Percentiles rank a stretch among this genome's conserved stretches.
Evolutionary conservation across 2,113 vertebrate species (phyloP).

Genomic region (Rallus limicola): DNA sequence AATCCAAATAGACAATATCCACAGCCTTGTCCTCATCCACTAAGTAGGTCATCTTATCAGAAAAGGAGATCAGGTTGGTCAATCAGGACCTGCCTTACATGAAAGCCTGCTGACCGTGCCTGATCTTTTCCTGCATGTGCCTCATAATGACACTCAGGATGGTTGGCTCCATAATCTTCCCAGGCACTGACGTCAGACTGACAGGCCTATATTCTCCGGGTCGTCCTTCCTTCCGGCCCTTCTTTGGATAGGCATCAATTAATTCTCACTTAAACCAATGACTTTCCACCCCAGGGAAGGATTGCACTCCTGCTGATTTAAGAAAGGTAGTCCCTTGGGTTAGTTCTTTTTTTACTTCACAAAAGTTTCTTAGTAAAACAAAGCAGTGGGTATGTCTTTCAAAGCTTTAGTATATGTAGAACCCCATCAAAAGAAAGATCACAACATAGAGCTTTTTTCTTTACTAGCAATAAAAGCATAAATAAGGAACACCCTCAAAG

Average conservation of each 20-base stretch:
- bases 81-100: no score
- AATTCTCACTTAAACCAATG: not conserved
- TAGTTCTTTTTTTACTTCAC: not conserved
- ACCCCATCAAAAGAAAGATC: not conserved
- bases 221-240: no score
- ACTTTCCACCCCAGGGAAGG: not conserved
- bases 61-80: no score
- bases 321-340: not conserved
- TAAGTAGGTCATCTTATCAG: no score
- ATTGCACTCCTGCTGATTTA: not conserved
- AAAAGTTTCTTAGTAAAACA: not conserved
- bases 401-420: not conserved
- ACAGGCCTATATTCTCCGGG: no score
- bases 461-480: not conserved
- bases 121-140: no score
- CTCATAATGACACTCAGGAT: no score
- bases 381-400: not conserved
- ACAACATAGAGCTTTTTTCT: not conserved
- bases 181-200: no score
- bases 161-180: no score
- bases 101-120: no score
- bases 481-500: not conserved
- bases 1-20: no score
- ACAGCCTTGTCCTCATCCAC: no score
- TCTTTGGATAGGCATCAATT: not conserved